A percentile compares a stretch with the other conserved stretches of the same genome.
These are phyloP conservation scores for Octodon degus DNA, from an alignment of 2,113 vertebrate genomes.

Conservation along the genomic window DNA sequence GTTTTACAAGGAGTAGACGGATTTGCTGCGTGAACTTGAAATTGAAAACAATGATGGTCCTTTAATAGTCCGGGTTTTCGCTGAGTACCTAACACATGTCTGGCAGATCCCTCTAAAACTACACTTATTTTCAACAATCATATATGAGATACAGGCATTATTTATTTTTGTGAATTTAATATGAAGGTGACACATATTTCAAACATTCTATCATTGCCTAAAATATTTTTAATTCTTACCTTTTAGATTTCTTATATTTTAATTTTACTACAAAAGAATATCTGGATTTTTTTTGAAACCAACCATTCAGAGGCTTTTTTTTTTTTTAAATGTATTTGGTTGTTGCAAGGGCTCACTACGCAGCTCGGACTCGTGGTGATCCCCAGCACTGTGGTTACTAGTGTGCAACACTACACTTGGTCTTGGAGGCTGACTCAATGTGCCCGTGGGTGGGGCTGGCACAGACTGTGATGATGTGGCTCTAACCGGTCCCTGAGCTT, in stretches of 20 bases:
- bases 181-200: background rate
- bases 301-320: background rate
- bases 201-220: background rate
- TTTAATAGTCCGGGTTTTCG: background rate
- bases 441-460: too few relatives aligned
- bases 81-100: background rate
- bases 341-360: too few relatives aligned
- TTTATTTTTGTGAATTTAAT: conserved; percentile 27
- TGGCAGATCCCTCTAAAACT: background rate
- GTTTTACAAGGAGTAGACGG: background rate
- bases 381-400: too few relatives aligned
- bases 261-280: background rate
- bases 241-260: background rate
- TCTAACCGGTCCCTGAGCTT: too few relatives aligned
- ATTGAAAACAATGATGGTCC: background rate
- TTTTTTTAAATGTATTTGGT: too few relatives aligned
- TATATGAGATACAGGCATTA: background rate
- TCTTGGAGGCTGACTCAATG: too few relatives aligned
- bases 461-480: too few relatives aligned
- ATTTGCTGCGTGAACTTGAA: conserved; percentile 9
- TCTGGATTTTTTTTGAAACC: background rate
- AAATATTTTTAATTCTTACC: background rate
- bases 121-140: background rate
- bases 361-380: too few relatives aligned
- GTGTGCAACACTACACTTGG: too few relatives aligned